Base-by-base conservation (phyloP, 2,888 invertebrate species). In the Pachydiplax longipennis region DNA sequence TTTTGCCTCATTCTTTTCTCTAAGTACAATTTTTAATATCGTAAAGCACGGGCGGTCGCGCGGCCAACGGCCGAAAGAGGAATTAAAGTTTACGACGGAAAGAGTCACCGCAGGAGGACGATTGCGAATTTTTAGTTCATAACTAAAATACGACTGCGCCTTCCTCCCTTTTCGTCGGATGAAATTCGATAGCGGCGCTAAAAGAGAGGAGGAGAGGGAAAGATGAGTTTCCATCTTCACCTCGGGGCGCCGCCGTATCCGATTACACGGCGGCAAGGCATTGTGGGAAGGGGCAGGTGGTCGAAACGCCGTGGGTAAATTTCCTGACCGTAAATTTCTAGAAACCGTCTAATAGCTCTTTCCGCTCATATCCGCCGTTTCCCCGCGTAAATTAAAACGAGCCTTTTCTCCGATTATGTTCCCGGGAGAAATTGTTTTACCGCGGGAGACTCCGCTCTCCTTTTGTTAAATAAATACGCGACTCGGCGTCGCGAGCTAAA, bases 81-180 rank as follows among this genome's bases (percentile, higher is more conserved):
- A 73, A 73, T 31, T 73, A 73, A 73, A 73, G 73, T 73, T 73
- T 73, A 73, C 73, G 73, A 31, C 73, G 73, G 25, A 25, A 65
- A 25, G 18, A 65, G 73, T 73, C 73, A 31, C 73, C 73, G 73
- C 37, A 37, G 53, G 65, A 25, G 31, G 25, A 53, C 35, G 87
- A 61, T 65, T 31, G 87, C 58, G 61, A 87, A 37, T 83, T 87
- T 44, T 61, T 65, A 37, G 25, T 65, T 87, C 87, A 65, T 65
- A 87, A 87, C 87, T 87, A 53, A 87, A 87, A 37, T 87, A 65
- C 40, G 87, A 37, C 87, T 87, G 58, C 37, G 58, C 6, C 31
- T 61, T 6, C 35, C 53, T 6, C 18, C 53, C n/a, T 40, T 87
- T 87, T 87, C 87, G 87, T 31, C 61, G 87, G n/a, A 10, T 65